Evolutionary conservation across 1,140 invertebrate genomes (phyloP), one percentile per base, ranked within the genome.

Genomic region (Chelonus insularis): DNA sequence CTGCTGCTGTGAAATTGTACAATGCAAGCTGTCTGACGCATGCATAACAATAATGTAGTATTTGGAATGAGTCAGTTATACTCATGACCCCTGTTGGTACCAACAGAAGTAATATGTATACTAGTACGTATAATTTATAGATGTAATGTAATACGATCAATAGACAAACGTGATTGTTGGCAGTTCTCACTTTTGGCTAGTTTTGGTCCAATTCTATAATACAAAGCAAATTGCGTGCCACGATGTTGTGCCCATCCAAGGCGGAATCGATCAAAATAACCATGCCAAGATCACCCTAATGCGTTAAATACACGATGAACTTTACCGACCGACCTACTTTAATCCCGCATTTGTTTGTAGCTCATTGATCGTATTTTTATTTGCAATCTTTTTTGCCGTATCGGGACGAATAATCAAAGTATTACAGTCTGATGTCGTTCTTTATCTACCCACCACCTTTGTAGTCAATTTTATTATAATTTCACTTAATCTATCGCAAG

Each of bases 261-360:
- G 8, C 9, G 12, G 45, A 48, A 48, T 48, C 45, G 45, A 48
- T 48, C 21, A 48, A 23, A 48, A 48, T n/a, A n/a, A 48, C 8
- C 45, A 25, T 48, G 23, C 45, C 45, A 48, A 48, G 45, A 48
- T 48, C 45, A 29, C 45, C 9, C 18, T 23, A 48, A 23, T 23
- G 11, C 45, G 18, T n/a, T n/a, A 48, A 29, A 20, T 9, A 48
- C 20, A 39, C 45, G 18, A 18, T 23, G 18, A 48, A 48, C 20
- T 48, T 48, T 39, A 39, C 12, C 36, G 11, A 39, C 11, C 45
- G 45, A 48, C 45, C 45, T 48, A 48, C 45, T 48, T 48, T 23
- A 9, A 7, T 48, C 45, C 45, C 23, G 45, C 45, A 29, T 48
- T 48, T 23, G 45, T 48, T 25, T n/a, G 14, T 12, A 11, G 20